Base-by-base conservation (phyloP, 1,140 invertebrate species). In the Dreissena rostriformis region DNA sequence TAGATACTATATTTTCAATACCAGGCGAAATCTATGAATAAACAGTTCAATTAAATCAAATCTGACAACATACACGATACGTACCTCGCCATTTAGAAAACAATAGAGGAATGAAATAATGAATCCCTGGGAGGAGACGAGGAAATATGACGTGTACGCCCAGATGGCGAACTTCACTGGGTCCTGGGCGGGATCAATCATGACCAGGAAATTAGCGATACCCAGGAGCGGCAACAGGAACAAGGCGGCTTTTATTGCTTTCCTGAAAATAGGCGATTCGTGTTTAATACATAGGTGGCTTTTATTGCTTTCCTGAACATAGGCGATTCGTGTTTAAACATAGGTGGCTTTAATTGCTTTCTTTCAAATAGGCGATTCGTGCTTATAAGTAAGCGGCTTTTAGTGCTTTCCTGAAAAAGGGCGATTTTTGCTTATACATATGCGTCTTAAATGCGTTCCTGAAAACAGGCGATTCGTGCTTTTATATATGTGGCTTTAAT, bases 11-110 rank as follows among this genome's bases (percentile, higher is more conserved):
- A 8, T 39, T 39, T 39, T 39, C 39, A 39, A 39, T 39, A 39
- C 2, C 39, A 39, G 39, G 4, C 39, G 39, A 2, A 39, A 39
- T 39, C 39, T 5, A 39, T 39, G 39, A 39, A 39, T 5, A 39
- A 39, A 2, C 2, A 39, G 39, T 39, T 5, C 8, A 39, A 5
- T 8, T 5, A 39, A 39, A 2, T 39, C 39, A 39, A 39, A 39
- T 39, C 39, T 39, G 39, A 39, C 39, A 39, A 39, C 39, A 39
- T 39, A 39, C 39, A 39, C 39, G 39, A 8, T 39, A 39, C 91
- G 95, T 94, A 97, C 97, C 95, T 98, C 97, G 72, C 96, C 96
- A 89, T 98, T 98, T 51, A 97, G 93, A 88, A 98, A 98, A 91
- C 97, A 98, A 92, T 98, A 98, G 24, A 98, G 93, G 4, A 96